Conservation (phyloP, 2,797 vertebrate species). For the Pogoniulus pusillus region DNA sequence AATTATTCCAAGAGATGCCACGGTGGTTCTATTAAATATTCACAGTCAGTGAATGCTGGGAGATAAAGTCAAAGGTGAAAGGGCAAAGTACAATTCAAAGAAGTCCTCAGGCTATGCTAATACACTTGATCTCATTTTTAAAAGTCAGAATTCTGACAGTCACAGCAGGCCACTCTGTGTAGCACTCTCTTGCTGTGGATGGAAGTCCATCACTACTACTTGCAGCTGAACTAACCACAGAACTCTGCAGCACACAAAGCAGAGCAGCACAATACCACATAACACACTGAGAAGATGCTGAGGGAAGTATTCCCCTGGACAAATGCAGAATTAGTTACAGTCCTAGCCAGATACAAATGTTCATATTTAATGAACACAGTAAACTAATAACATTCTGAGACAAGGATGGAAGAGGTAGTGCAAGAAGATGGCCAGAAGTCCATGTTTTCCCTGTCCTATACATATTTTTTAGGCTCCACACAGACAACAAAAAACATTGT, state of each 20-base stretch:
- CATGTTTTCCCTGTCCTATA: background rate
- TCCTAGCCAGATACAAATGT: background rate
- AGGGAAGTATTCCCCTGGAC: background rate
- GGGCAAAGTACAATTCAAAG: background rate
- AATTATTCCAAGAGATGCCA: background rate
- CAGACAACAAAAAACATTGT: background rate
- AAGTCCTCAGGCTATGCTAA: slow-evolving; percentile 11
- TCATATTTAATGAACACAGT: background rate
- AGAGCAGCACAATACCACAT: accelerated
- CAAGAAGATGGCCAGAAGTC: background rate
- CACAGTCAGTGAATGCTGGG: background rate
- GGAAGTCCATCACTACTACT: background rate
- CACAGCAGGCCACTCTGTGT: background rate
- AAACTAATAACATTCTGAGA: background rate
- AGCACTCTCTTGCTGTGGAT: background rate
- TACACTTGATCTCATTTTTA: slow-evolving; percentile 15
- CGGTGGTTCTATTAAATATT: slow-evolving; percentile 21
- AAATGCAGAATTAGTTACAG: background rate
- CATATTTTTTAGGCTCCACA: background rate
- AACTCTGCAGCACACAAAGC: accelerated
- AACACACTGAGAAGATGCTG: background rate
- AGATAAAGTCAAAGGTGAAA: slow-evolving; percentile 49
- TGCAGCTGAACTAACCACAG: accelerated
- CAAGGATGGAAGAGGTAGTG: background rate
- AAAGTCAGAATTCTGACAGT: background rate